Evolutionary conservation across 23 tunicate genomes (phyloP).

Genomic region (Clavelina lepadiformis): DNA sequence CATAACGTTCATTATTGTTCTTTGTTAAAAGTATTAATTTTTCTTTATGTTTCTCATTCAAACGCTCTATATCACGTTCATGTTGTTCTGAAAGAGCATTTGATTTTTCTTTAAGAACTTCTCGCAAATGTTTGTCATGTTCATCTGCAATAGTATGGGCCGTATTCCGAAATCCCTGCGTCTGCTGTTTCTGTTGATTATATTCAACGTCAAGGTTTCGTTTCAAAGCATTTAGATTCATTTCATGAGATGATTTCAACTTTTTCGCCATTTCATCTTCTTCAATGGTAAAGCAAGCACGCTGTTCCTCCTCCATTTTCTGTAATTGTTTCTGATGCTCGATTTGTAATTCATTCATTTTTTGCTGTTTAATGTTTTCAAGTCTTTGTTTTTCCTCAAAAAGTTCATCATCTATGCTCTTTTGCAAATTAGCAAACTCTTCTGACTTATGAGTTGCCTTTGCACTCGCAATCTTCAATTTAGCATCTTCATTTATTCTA

Average conservation of each 20-base stretch:
- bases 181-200: constrained; percentile 16
- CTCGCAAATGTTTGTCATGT: constrained; percentile 16
- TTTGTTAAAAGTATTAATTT: constrained; percentile 30
- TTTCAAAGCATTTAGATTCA: constrained; percentile 20
- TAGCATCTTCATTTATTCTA: constrained; percentile 17
- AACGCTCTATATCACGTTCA: constrained; percentile 40
- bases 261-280: constrained; percentile 10
- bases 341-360: neutral
- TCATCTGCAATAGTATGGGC: constrained; percentile 17
- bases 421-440: constrained; percentile 20
- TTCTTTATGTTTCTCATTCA: constrained; percentile 28
- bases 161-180: neutral
- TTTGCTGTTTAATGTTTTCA: constrained; percentile 2
- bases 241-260: constrained; percentile 17
- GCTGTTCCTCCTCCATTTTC: constrained; percentile 2
- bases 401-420: constrained; percentile 17
- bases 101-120: constrained; percentile 41
- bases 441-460: constrained; percentile 9
- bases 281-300: constrained; percentile 16
- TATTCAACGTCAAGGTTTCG: constrained; percentile 28
- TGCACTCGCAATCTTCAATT: constrained; percentile 14
- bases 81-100: constrained; percentile 40
- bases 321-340: neutral
- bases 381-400: constrained; percentile 14
- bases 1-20: constrained; percentile 30